Conservation (phyloP, 2,888 invertebrate species). For the Eueremaeus valkanovi region DNA sequence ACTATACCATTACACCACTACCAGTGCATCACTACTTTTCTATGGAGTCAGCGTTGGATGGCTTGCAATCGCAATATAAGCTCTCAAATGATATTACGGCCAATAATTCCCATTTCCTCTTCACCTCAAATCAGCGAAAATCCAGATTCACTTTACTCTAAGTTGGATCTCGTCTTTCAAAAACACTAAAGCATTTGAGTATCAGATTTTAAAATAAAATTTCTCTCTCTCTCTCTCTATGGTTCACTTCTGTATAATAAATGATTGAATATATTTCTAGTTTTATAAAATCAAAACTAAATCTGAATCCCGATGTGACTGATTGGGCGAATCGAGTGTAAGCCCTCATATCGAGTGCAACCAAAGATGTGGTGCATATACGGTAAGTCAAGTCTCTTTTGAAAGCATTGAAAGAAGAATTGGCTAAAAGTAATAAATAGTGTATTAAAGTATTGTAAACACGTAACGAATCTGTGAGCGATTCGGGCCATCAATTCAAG, state of each 20-base stretch:
- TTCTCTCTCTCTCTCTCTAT: background rate
- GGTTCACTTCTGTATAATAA: background rate
- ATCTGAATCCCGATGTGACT: background rate
- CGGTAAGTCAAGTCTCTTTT: background rate
- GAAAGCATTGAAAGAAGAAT: constrained; percentile 1
- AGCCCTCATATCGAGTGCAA: background rate
- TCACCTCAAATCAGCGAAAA: constrained; percentile 23
- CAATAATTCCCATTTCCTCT: constrained; percentile 31
- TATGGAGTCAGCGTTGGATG: background rate
- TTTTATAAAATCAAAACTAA: too few relatives aligned
- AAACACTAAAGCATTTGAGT: background rate
- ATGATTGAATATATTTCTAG: background rate
- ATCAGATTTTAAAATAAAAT: background rate
- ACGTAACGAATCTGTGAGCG: constrained; percentile 16
- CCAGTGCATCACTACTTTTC: too few relatives aligned
- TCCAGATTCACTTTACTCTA: constrained; percentile 6
- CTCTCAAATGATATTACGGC: constrained; percentile 21
- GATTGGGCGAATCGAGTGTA: background rate
- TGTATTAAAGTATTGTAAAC: constrained; percentile 29
- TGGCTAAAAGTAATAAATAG: constrained; percentile 23
- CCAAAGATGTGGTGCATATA: background rate
- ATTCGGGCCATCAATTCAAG: constrained; percentile 21
- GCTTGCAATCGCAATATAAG: constrained; percentile 30
- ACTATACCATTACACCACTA: constrained; percentile 27
- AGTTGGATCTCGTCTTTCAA: background rate